Conservation (phyloP, 2,888 invertebrate genomes). For the Rapana venosa region DNA sequence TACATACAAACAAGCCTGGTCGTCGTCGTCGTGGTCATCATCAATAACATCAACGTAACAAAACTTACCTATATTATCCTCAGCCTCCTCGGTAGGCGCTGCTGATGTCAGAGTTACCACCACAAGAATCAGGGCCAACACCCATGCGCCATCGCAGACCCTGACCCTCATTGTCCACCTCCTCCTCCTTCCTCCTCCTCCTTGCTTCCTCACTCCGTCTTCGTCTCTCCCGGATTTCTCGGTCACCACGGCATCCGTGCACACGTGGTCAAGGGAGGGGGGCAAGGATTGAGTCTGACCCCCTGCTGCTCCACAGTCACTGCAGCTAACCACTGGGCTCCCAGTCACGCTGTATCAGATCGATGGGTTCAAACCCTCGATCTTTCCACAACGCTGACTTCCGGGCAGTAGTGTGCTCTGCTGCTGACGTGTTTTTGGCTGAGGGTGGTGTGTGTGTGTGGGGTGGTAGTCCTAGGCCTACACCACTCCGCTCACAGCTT, state of each 20-base stretch:
- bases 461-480: background rate
- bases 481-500: background rate
- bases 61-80: background rate
- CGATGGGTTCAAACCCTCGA: background rate
- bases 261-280: too few species aligned
- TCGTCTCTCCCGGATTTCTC: too few species aligned
- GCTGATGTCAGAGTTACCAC: background rate
- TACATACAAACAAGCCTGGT: too few species aligned
- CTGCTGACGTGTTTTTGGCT: background rate
- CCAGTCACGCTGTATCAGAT: background rate
- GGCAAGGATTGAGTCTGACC: too few species aligned
- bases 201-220: background rate
- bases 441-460: background rate
- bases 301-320: too few species aligned
- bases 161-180: background rate
- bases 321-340: too few species aligned
- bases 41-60: too few species aligned
- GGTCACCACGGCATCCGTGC: too few species aligned
- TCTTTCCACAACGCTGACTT: background rate
- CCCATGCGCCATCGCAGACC: background rate
- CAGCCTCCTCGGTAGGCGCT: background rate
- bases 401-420: background rate
- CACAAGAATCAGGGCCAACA: background rate
- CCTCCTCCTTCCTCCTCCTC: background rate
- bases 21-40: too few species aligned